Evolutionary conservation across 1,140 invertebrate species (phyloP).

Genomic region (Bactericera cockerelli): DNA sequence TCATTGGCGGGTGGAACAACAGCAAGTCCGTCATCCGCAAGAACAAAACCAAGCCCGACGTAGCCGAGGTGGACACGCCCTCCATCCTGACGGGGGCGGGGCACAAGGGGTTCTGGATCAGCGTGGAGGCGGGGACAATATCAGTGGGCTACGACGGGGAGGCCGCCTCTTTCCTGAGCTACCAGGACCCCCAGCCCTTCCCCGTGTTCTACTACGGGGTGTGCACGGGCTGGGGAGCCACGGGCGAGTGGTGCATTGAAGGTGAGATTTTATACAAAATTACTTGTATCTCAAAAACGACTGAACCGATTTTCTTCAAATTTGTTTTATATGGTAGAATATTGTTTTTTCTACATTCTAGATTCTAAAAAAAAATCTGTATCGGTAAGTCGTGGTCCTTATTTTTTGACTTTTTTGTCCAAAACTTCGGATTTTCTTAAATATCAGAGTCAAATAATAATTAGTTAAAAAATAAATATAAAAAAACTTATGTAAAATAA

Average conservation of each 20-base stretch:
- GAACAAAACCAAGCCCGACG: slow-evolving; percentile 60
- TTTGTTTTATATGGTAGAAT: no score
- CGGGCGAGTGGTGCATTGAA: slow-evolving; percentile 67
- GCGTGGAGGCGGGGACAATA: slow-evolving; percentile 49
- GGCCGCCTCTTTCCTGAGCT: slow-evolving; percentile 48
- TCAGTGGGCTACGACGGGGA: slow-evolving; percentile 53
- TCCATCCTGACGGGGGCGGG: slow-evolving; percentile 49
- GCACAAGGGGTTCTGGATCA: slow-evolving; percentile 66
- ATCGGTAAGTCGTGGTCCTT: no score
- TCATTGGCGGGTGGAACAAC: slow-evolving; percentile 72
- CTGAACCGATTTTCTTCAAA: no score
- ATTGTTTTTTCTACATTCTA: no score
- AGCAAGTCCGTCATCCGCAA: slow-evolving; percentile 65
- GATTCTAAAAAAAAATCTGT: no score
- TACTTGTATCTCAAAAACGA: no score
- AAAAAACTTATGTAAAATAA: neutral
- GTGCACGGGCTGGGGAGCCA: slow-evolving; percentile 69
- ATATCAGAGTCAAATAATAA: no score
- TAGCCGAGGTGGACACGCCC: slow-evolving; percentile 50
- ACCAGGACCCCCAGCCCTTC: slow-evolving; percentile 49
- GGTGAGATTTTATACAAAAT: no score
- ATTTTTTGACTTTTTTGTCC: no score
- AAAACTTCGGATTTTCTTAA: no score
- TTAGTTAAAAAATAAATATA: no score
- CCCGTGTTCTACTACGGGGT: slow-evolving; percentile 55